phyloP scores from a whole-genome alignment of 2,888 invertebrate genomes.

The Muschampia plurimacula region DNA sequence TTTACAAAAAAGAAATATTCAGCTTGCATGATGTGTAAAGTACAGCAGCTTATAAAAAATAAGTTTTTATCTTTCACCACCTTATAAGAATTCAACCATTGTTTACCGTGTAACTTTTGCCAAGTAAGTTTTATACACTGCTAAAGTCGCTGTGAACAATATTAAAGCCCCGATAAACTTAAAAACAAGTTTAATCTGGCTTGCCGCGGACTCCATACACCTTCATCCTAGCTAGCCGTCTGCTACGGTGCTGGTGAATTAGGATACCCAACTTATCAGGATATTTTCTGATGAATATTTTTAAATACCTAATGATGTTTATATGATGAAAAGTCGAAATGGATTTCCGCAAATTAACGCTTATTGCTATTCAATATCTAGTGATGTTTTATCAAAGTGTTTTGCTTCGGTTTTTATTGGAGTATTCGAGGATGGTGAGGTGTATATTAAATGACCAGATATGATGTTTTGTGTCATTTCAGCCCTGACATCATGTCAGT shows the following conservation, averaged over 20 bases:
- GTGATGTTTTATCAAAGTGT: no score
- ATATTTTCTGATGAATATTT: conserved; percentile 6
- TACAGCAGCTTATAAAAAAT: conserved; percentile 20
- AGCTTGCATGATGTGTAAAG: neutral
- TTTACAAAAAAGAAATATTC: neutral
- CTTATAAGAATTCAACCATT: conserved; percentile 42
- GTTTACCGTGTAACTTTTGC: conserved; percentile 57
- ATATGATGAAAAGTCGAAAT: no score
- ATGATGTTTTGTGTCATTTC: no score
- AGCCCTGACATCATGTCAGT: no score
- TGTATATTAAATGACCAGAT: no score
- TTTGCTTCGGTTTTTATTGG: no score
- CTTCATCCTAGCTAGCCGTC: conserved; percentile 65
- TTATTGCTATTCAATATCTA: no score
- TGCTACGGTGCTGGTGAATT: conserved; percentile 70
- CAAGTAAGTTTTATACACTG: conserved; percentile 68
- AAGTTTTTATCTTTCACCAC: conserved; percentile 19
- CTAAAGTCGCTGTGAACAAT: conserved; percentile 79
- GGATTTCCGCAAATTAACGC: no score
- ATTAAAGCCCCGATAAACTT: conserved; percentile 82
- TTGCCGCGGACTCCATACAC: conserved; percentile 69
- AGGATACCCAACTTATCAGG: conserved; percentile 54
- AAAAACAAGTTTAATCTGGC: conserved; percentile 83
- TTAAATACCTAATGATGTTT: no score
- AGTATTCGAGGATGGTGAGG: no score